These are phyloP conservation scores for Orientallactaga sibirica DNA, from an alignment of 2,797 vertebrate genomes.

Conservation along the genomic window DNA sequence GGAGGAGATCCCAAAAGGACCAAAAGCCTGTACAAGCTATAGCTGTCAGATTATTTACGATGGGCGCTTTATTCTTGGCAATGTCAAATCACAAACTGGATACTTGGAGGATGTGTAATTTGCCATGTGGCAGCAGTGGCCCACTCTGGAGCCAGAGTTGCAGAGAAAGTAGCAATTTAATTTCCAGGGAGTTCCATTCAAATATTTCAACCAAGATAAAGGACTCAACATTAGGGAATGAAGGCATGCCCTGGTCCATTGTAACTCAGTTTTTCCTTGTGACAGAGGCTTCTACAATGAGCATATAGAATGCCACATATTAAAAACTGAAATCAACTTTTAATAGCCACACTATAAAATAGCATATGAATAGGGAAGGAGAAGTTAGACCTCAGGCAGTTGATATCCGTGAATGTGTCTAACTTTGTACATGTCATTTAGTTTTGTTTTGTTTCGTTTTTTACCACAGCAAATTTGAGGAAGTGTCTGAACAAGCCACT, in stretches of 20 bases:
- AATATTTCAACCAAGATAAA: background rate
- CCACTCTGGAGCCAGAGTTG: background rate
- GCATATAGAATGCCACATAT: background rate
- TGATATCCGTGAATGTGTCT: background rate
- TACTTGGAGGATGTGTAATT: background rate
- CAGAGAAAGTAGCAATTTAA: background rate
- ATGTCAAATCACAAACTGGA: background rate
- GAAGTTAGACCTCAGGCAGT: background rate
- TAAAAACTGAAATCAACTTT: background rate
- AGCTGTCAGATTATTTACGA: background rate
- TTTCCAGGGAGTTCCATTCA: background rate
- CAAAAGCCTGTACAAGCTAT: background rate
- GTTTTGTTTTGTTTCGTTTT: background rate
- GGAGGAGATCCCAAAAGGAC: background rate
- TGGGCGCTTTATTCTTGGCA: background rate
- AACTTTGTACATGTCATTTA: background rate
- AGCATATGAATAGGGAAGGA: background rate
- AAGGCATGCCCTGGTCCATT: background rate
- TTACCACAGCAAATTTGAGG: background rate
- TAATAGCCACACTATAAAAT: background rate
- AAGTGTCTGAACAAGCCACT: background rate
- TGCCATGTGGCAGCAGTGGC: background rate
- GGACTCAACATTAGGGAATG: background rate
- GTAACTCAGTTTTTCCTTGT: background rate
- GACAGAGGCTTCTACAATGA: background rate